Conservation (phyloP, 2,888 invertebrate genomes). For the Nowickia ferox region DNA sequence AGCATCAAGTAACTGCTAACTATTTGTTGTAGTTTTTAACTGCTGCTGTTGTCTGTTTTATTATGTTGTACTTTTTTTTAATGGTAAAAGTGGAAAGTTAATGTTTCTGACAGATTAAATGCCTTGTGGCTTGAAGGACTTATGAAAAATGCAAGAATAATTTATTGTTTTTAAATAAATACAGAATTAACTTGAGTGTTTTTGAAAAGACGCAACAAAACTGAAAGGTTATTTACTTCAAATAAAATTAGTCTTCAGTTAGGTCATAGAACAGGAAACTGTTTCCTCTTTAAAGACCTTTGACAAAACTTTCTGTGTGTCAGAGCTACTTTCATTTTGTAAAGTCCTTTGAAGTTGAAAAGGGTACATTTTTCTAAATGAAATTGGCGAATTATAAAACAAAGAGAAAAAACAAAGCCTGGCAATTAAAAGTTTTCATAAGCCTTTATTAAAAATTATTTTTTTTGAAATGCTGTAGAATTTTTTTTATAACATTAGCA, state of each 20-base stretch:
- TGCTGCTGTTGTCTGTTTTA: slow-evolving; percentile 24
- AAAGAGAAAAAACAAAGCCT: too few relatives aligned
- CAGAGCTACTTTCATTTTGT: background rate
- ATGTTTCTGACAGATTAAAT: slow-evolving; percentile 70
- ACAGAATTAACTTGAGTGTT: slow-evolving; percentile 9
- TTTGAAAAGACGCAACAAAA: background rate
- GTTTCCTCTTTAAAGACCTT: background rate
- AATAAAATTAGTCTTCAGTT: background rate
- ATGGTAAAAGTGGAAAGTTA: slow-evolving; percentile 53
- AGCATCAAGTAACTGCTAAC: slow-evolving; percentile 48
- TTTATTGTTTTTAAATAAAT: slow-evolving; percentile 40
- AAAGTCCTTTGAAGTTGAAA: background rate
- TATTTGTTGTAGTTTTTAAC: slow-evolving; percentile 34
- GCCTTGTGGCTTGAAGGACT: slow-evolving; percentile 31
- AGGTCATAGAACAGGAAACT: slow-evolving; percentile 17
- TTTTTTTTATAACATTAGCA: too few relatives aligned
- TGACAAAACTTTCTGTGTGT: background rate
- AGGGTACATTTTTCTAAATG: background rate
- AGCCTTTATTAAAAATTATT: too few relatives aligned
- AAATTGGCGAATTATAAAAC: too few relatives aligned
- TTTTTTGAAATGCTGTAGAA: too few relatives aligned
- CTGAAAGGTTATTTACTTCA: background rate
- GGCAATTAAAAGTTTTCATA: too few relatives aligned
- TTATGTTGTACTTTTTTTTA: slow-evolving; percentile 16
- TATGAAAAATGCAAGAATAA: slow-evolving; percentile 12